Conservation (phyloP, 1,140 invertebrate genomes). For the Akabosia matsudoensis region DNA sequence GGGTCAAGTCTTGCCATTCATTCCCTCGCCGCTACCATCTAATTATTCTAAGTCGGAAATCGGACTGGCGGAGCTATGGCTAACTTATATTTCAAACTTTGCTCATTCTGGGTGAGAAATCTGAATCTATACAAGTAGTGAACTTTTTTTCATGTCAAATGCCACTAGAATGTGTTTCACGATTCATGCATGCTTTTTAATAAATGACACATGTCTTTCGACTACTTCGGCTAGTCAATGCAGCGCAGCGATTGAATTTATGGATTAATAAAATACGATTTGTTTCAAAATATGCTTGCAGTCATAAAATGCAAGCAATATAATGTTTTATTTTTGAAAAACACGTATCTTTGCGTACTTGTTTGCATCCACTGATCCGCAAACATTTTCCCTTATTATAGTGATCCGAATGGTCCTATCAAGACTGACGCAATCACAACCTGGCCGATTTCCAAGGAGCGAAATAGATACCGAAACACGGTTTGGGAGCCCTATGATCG, state of each 20-base stretch:
- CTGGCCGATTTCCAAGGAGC: slow-evolving; percentile 71
- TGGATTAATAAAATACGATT: not conserved
- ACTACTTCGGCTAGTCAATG: no score
- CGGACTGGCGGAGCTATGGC: slow-evolving; percentile 76
- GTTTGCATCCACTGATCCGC: no score
- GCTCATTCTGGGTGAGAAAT: slow-evolving; percentile 85
- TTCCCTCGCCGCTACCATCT: slow-evolving; percentile 57
- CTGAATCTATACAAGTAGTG: no score
- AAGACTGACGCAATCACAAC: slow-evolving; percentile 47
- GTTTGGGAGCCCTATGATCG: slow-evolving; percentile 88
- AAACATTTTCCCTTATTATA: not conserved
- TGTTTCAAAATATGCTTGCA: no score
- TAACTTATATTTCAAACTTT: slow-evolving; percentile 85
- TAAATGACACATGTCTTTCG: slow-evolving; percentile 1
- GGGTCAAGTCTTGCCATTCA: slow-evolving; percentile 42
- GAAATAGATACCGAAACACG: slow-evolving; percentile 75
- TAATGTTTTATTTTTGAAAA: no score
- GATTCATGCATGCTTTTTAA: no score
- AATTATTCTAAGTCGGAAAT: slow-evolving; percentile 78
- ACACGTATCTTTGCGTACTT: not conserved
- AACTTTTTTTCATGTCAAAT: no score
- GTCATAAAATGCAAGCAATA: not conserved
- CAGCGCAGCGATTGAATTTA: not conserved
- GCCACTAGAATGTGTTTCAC: not conserved
- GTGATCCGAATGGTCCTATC: slow-evolving; percentile 21